Evolutionary conservation across 1,140 invertebrate genomes (phyloP), one percentile per base, ranked within the genome.

Genomic region (Drosophila tropicalis): DNA sequence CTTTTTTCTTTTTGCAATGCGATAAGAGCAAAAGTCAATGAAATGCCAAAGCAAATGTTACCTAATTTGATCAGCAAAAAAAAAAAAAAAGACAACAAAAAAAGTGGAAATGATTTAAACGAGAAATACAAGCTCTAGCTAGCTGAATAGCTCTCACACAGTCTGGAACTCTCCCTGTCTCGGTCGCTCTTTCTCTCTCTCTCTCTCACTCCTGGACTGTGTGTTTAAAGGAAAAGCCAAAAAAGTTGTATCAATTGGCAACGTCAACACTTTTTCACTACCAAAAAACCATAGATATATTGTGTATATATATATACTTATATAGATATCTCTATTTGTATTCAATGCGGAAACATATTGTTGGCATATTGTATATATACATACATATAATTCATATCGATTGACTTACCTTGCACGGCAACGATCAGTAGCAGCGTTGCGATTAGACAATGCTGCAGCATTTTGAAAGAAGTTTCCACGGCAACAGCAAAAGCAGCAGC

Each of bases 21-120:
- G 61, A 63, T 79, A 79, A 79, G 76, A 79, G 68, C 76, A 79
- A 79, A 79, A 79, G 76, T 79, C 76, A 79, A 76, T 79, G 72
- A 79, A 79, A 79, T 79, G 76, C 71, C 76, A 75, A 19, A 36
- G 56, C 56, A 58, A 58, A 36, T 86, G 75, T 86, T 86, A 87
- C 84, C 83, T 89, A 87, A 87, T 87, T 86, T 72, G 72, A 51
- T 51, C 64, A 12, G 67, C 29, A 63, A 41, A 63, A 73, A 62
- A 60, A 6, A 6, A 29, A 3, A 25, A 25, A 3, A 25, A 25
- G 22, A 25, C 0, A 25, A 25, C 5, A 29, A 29, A 29, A 6
- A 29, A 29, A 29, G 29, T 36, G 58, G 41, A 77, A 54, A 62
- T 62, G 25, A 73, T 51, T 51, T 51, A 61, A 78, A 78, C 76